A percentile compares a stretch with the other conserved stretches of the same genome.
These are phyloP conservation scores for Synaphobranchus kaupii DNA, from an alignment of 2,797 vertebrate genomes.

Conservation along the genomic window DNA sequence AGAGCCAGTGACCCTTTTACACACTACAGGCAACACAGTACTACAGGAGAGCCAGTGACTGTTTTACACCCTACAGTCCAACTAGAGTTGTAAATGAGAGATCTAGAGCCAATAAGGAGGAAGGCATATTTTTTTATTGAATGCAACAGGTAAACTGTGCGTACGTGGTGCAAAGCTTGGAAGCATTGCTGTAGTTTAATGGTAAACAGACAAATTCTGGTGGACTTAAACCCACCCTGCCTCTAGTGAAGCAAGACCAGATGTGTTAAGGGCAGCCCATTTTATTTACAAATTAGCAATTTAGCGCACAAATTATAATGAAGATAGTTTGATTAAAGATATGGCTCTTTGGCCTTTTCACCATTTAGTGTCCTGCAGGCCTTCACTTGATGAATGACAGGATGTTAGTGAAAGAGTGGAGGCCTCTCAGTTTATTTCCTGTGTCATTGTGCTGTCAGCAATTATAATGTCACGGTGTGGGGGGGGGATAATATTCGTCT, in stretches of 20 bases:
- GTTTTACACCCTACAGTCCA: too few species aligned
- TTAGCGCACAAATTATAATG: not conserved
- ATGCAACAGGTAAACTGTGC: not conserved
- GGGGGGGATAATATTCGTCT: not conserved
- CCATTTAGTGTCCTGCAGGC: conserved; percentile 14
- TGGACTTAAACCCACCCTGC: not conserved
- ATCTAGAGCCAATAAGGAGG: too few species aligned
- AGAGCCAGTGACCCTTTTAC: too few species aligned
- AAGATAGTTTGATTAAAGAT: not conserved
- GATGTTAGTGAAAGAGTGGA: not conserved
- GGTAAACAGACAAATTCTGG: not conserved
- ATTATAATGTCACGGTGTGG: not conserved
- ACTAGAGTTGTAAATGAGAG: too few species aligned
- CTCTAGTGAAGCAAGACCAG: not conserved
- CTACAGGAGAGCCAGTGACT: too few species aligned
- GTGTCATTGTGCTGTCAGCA: conserved; percentile 11
- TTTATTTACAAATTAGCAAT: not conserved
- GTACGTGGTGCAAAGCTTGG: not conserved
- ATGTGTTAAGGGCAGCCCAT: not conserved
- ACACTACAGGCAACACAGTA: too few species aligned
- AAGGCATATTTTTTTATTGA: not conserved
- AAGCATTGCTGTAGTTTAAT: not conserved
- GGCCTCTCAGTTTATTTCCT: conserved; percentile 7
- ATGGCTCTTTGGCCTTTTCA: not conserved
- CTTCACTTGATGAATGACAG: conserved; percentile 31